Evolutionary conservation across 2,888 invertebrate genomes (phyloP), one percentile per base, ranked within the genome.

Genomic region (Corbicula japonica): DNA sequence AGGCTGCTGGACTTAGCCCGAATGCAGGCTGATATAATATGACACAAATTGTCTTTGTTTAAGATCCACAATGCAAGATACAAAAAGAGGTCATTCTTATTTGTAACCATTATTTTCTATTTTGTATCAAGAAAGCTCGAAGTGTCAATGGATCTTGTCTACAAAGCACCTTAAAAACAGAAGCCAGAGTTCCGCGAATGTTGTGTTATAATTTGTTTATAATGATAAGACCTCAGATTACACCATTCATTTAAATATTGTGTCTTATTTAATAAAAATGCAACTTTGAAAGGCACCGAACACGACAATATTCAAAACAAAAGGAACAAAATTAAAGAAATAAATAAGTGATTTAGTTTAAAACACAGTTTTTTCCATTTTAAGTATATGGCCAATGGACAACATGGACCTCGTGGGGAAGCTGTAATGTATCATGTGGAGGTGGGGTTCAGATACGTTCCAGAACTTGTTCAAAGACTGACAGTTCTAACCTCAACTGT

Each of bases 351-450:
- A 41, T 12, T 41, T 41, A 41, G 41, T 12, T 41, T 12, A 41
- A n/a, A n/a, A n/a, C n/a, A n/a, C n/a, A n/a, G n/a, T n/a, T n/a
- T n/a, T n/a, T 41, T 41, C 41, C 21, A 10, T 18, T 4, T 61
- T 21, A 15, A 65, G 65, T 65, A 3, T 65, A 34, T 50, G 65
- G 65, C 1, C 35, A 65, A 26, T 65, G 65, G 65, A 65, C 65
- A 48, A 65, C 65, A 32, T 65, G 65, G 65, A 34, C 21, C 1
- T 34, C 35, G 1, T 65, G 65, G 65, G 65, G 50, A 34, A 65
- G 50, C 26, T 65, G 65, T 34, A 23, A 46, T 2, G 10, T n/a
- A 10, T 50, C 48, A 12, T 65, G 65, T 50, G 65, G 65, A 23
- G 35, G 50, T n/a, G 65, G 65, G 30, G 50, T 23, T 10, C 65